A percentile compares a stretch with the other conserved stretches of the same genome.
Conservation (phyloP, 2,113 vertebrate genomes). For the Astatoreochromis straeleni region DNA sequence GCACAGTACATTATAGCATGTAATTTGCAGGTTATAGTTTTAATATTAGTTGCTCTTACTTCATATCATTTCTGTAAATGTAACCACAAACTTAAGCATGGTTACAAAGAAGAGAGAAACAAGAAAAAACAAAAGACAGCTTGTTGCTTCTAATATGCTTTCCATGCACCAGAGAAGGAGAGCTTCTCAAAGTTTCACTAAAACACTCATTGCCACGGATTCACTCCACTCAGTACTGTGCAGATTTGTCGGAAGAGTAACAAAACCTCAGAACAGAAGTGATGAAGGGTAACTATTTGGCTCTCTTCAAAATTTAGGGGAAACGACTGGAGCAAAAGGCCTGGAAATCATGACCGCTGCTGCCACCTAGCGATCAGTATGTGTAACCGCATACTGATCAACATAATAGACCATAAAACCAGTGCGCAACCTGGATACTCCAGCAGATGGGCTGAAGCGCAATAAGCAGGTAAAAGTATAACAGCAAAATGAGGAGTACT, state of each 20-base stretch:
- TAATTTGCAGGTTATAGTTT: neutral
- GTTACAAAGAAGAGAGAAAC: neutral
- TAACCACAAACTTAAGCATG: neutral
- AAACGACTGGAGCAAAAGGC: neutral
- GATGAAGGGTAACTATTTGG: conserved; percentile 5
- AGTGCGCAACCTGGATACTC: neutral
- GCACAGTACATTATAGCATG: neutral
- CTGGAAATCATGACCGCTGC: neutral
- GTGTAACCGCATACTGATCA: neutral
- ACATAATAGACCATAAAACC: neutral
- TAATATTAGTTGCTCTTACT: neutral
- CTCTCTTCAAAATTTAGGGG: neutral
- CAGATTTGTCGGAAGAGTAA: neutral
- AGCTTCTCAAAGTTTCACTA: neutral
- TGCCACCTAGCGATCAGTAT: neutral
- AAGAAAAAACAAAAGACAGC: neutral
- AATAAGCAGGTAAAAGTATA: neutral
- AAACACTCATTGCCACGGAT: neutral
- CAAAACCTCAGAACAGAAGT: conserved; percentile 3
- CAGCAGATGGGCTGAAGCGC: neutral
- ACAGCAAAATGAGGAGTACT: neutral
- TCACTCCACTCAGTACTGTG: neutral
- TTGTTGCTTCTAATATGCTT: neutral
- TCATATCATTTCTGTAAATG: neutral
- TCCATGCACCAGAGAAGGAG: neutral